Evolutionary conservation across 2,888 invertebrate genomes (phyloP), one percentile per base, ranked within the genome.

Genomic region (Muscina levida): DNA sequence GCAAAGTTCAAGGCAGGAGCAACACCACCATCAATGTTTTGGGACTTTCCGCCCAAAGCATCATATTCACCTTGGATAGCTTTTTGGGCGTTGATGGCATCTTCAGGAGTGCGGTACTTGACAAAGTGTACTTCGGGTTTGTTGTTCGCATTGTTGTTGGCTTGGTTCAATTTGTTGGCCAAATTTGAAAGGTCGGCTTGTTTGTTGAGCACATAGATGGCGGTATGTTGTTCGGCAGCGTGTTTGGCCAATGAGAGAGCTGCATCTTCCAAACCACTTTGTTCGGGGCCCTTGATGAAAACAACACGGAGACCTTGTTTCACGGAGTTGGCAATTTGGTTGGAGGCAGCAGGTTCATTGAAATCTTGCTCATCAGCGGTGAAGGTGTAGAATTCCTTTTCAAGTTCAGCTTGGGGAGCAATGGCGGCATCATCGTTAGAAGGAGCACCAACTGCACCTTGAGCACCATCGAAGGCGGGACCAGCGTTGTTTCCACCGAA

Each of bases 81-180:
- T 0, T 83, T 84, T 83, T 89, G 88, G 4, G 89, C 89, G 48
- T 88, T 86, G 77, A 83, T 84, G 68, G 89, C 89, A 83, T 89
- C 89, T 84, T 88, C 86, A 0, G 86, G 84, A 2, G 88, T 89
- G 66, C 87, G 87, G 84, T 89, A 89, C 82, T 89, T 89, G 78
- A 89, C 86, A 82, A 89, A 89, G 77, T 87, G 87, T 6, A 89
- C 89, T 79, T 89, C 89, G 71, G 89, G 89, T 82, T 88, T 89
- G 82, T 87, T 86, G 85, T 86, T 86, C 73, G 22, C 77, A 79
- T 86, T 85, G 81, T 82, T 85, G 76, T 84, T 85, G 74, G 85
- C 83, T 56, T 85, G 80, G 26, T 87, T 85, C 76, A 88, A 70
- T 39, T 86, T 87, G 82, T 76, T 85, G 83, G 88, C 85, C 71